Base-by-base conservation (phyloP, 2,888 invertebrate genomes). In the Melinaea menophilus region DNA sequence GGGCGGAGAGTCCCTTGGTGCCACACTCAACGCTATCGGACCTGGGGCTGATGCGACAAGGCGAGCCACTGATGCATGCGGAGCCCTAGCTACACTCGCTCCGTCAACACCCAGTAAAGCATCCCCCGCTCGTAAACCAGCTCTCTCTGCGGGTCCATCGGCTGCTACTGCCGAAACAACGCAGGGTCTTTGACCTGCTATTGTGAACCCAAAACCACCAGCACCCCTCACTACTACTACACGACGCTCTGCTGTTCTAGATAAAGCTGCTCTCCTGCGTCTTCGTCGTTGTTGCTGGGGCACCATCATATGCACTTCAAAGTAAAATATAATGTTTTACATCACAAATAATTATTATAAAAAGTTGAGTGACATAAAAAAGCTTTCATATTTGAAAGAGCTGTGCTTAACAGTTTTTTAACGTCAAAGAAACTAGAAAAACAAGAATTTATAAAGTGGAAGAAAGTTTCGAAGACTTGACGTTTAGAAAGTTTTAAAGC, bases 201-300 rank as follows among this genome's bases (percentile, higher is more conserved):
- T 98, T 33, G 98, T 99, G 81, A 99, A 99, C n/a, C 99, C 98
- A 81, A 97, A 99, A 7, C 98, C 98, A 75, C 95, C 96, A 66
- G 94, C 92, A 3, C 98, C 97, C 69, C 98, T 92, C 7, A 94
- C 92, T 54, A 98, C 94, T 76, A 98, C 96, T 61, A 98, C 95
- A 45, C 95, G 94, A 69, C 96, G 93, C 68, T 96, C 94, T 47
- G 95, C 94, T 64, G 84, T 85, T 69, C 88, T 79, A 22, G 81
- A 79, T 64, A 88, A 72, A 56, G 81, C 86, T 55, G 85, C 86
- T 55, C 90, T 79, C 55, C 90, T 85, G 68, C 90, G 83, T 78
- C 90, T 82, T 68, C 90, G 79, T 61, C 90, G 79, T 71, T 89
- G 90, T 77, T 90, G 90, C 73, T 90, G 90, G 70, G 90, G 90